Base-by-base conservation (phyloP, 2,113 vertebrate genomes). In the Cephalopterus ornatus region DNA sequence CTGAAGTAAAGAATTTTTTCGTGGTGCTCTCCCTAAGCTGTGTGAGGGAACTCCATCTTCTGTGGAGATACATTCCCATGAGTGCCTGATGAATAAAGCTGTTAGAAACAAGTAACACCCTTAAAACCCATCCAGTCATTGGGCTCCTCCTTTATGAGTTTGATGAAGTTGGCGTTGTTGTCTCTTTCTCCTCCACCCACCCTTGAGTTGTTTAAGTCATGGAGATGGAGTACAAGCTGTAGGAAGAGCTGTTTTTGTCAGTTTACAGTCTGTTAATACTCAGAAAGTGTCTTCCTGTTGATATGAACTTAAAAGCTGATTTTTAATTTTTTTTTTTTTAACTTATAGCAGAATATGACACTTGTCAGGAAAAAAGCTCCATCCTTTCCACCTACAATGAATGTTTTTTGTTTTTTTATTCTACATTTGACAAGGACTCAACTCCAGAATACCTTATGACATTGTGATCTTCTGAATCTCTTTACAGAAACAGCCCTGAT, bases 181-280 rank as follows among this genome's bases (percentile, higher is more conserved):
- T 92, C 26, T 80, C 66, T 14, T 78, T 84, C 28, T 92, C 19
- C 33, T 92, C 47, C 47, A 71, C 27, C 24, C 68, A 73, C 65
- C 76, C 80, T 65, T 93, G 83, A 78, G 76, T 92, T 94, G 46
- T 76, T 85, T 65, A 94, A 92, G 82, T 77, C 42, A 23, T 44
- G 44, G 83, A 91, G 80, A 65, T 41, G 46, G 61, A 93, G 39
- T 59, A 77, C 59, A 78, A 93, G 61, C 44, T 58, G 24, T 41
- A 47, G 72, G 47, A 86, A 53, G 91, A 91, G 58, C 28, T 23
- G 77, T 79, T 74, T 94, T 56, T 72, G 81, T 56, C 61, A 72
- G 65, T 88, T 92, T 65, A 61, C 27, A 58, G 72, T 89, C 46
- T 73, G 44, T 82, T 81, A 94, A 52, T 53, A 78, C 53, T 92